phyloP scores from a whole-genome alignment of 2,797 vertebrate species.

The Diglossa cyanea region DNA sequence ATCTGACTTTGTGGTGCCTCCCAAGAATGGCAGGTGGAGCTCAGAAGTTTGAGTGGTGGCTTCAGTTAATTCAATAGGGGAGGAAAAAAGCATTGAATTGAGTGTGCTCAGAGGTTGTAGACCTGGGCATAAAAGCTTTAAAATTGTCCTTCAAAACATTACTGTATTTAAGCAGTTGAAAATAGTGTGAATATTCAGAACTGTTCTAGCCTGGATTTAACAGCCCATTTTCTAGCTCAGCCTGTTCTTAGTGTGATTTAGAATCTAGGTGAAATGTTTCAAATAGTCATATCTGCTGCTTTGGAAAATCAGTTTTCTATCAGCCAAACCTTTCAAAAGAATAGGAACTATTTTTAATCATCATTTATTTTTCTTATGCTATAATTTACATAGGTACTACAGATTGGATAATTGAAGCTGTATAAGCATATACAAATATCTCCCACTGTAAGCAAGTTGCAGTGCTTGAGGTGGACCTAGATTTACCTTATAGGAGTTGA shows the following conservation, averaged over 20 bases:
- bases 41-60: neutral
- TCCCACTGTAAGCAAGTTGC: neutral
- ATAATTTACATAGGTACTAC: neutral
- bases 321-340: neutral
- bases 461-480: neutral
- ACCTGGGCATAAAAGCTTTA: neutral
- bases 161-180: neutral
- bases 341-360: neutral
- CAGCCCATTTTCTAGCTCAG: neutral
- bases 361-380: neutral
- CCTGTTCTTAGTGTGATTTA: neutral
- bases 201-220: neutral
- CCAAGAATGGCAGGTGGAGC: neutral
- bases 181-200: neutral
- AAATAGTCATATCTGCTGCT: neutral
- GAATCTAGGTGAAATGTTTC: neutral
- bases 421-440: neutral
- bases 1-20: rapidly evolving
- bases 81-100: neutral
- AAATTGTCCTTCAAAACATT: neutral
- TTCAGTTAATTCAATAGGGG: neutral
- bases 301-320: neutral
- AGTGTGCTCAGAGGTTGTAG: neutral
- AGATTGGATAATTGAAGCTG: neutral
- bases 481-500: neutral